Evolutionary conservation across 2,888 invertebrate species (phyloP).

Genomic region (Notocelia uddmanniana): DNA sequence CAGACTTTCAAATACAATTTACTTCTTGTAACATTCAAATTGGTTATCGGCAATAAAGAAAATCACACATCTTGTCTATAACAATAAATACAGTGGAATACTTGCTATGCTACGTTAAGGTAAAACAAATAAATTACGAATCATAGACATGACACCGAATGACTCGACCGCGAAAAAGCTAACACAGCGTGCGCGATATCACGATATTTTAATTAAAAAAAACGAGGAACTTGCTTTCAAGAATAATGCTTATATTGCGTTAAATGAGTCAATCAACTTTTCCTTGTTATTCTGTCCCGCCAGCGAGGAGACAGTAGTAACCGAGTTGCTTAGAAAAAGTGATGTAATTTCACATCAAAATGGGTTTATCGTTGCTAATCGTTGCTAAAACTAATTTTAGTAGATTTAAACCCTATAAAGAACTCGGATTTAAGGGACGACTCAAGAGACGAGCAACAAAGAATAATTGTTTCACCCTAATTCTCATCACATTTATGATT

Average conservation of each 20-base stretch:
- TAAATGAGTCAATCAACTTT: no score
- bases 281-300: no score
- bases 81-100: conserved; percentile 82
- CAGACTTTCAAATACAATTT: conserved; percentile 84
- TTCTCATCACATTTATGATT: conserved; percentile 18
- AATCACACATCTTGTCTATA: conserved; percentile 70
- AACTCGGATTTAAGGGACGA: no score
- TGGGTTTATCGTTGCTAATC: no score
- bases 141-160: conserved; percentile 72
- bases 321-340: no score
- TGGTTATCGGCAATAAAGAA: conserved; percentile 69
- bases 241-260: conserved; percentile 45
- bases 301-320: no score
- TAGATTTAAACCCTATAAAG: no score
- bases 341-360: no score
- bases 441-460: no score
- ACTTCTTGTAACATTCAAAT: conserved; percentile 74
- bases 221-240: conserved; percentile 66
- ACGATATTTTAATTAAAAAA: conserved; percentile 53
- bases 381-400: no score
- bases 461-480: no score
- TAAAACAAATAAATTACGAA: conserved; percentile 69
- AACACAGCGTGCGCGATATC: conserved; percentile 67
- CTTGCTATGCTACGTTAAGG: conserved; percentile 65
- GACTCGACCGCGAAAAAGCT: conserved; percentile 67